phyloP scores from a whole-genome alignment of 92 coral and sea anemone species.

The Bergia puertoricense region DNA sequence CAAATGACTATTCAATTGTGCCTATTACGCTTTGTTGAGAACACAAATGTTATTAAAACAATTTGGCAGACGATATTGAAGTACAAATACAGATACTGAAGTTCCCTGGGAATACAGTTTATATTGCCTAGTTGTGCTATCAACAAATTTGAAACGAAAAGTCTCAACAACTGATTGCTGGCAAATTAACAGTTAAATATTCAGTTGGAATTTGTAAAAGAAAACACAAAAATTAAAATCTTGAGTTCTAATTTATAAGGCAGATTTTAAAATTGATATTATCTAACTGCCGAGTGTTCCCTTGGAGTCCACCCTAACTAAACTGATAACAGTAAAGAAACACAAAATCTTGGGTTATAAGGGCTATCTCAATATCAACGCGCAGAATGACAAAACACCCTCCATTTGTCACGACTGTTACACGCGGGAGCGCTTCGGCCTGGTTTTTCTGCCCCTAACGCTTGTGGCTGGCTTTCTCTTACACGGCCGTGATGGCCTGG shows the following conservation, averaged over 20 bases:
- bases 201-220: no score
- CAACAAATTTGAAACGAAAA: no score
- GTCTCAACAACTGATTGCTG: no score
- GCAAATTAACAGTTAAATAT: no score
- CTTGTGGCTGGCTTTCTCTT: slow-evolving; percentile 18
- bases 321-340: background rate
- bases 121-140: no score
- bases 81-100: no score
- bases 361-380: background rate
- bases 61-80: no score
- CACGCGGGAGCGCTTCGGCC: slow-evolving; percentile 16
- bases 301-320: background rate
- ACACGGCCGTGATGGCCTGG: slow-evolving; percentile 34
- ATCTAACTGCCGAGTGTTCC: background rate
- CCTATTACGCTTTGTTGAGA: no score
- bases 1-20: no score
- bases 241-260: background rate
- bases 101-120: no score
- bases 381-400: background rate
- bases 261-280: no score
- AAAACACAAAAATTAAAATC: background rate
- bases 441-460: background rate
- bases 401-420: background rate
- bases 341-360: background rate
- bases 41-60: no score